These are phyloP conservation scores for Cephalotes varians DNA, from an alignment of 2,888 invertebrate species.

Conservation along the genomic window DNA sequence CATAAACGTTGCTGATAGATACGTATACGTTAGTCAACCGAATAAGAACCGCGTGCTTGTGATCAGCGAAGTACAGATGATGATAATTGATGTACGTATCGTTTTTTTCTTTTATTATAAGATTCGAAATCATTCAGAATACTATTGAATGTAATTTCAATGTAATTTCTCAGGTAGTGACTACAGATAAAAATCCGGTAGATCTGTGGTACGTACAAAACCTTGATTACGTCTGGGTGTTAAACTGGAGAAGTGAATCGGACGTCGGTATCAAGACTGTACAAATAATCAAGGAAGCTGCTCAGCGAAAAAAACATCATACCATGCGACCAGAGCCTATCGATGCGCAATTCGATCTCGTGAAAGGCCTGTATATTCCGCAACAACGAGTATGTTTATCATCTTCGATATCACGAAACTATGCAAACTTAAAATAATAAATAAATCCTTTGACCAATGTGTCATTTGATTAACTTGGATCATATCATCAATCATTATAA, in stretches of 20 bases:
- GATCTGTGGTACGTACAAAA: slow-evolving; percentile 90
- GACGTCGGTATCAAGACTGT: slow-evolving; percentile 89
- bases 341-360: slow-evolving; percentile 91
- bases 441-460: background rate
- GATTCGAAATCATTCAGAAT: background rate
- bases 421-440: background rate
- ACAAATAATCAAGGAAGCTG: slow-evolving; percentile 91
- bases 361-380: slow-evolving; percentile 89
- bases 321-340: slow-evolving; percentile 92
- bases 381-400: slow-evolving; percentile 86
- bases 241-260: slow-evolving; percentile 89
- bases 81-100: slow-evolving; percentile 89
- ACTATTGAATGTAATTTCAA: slow-evolving; percentile 2
- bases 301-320: slow-evolving; percentile 90
- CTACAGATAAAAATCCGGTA: slow-evolving; percentile 91
- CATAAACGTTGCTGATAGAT: slow-evolving; percentile 90
- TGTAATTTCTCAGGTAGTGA: slow-evolving; percentile 87
- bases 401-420: background rate
- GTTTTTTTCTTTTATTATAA: background rate
- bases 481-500: background rate
- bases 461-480: background rate
- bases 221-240: slow-evolving; percentile 91
- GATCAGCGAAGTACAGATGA: slow-evolving; percentile 91
- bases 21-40: slow-evolving; percentile 91
- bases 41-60: slow-evolving; percentile 90